Percentiles rank a stretch among this genome's conserved stretches.
phyloP scores from a whole-genome alignment of 23 tunicate genomes.

The Trididemnum miniatum region DNA sequence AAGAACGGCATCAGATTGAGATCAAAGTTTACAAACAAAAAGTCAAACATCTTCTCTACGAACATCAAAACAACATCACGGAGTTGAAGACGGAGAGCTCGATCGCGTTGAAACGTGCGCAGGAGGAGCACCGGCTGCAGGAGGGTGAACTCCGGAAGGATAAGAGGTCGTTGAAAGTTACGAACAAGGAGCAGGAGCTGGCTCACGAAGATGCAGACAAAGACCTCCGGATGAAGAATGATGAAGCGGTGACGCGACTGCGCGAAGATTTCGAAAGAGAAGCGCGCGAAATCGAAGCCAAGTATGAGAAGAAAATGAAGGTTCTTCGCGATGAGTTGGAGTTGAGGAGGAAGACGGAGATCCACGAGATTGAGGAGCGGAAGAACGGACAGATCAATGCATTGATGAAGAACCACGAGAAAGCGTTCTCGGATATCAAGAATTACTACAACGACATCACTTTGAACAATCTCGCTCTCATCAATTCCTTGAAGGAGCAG shows the following conservation, averaged over 20 bases:
- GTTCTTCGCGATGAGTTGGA: conserved; percentile 94
- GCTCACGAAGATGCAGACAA: conserved; percentile 96
- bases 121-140: conserved; percentile 84
- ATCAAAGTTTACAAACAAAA: conserved; percentile 99
- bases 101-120: conserved; percentile 80
- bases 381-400: conserved; percentile 97
- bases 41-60: conserved; percentile 96
- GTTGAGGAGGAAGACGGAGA: conserved; percentile 90
- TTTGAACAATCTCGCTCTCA: conserved; percentile 92
- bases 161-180: conserved; percentile 79
- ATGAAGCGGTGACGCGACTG: conserved; percentile 62
- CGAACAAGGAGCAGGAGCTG: conserved; percentile 81
- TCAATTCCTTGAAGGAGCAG: conserved; percentile 98
- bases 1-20: conserved; percentile 98
- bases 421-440: conserved; percentile 95
- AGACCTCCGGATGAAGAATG: conserved; percentile 80
- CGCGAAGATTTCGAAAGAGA: conserved; percentile 85
- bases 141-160: conserved; percentile 90
- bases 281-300: conserved; percentile 96
- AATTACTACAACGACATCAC: conserved; percentile 99
- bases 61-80: conserved; percentile 95
- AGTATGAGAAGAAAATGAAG: conserved; percentile 94
- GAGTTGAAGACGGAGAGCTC: conserved; percentile 91
- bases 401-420: conserved; percentile 96
- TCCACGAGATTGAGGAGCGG: conserved; percentile 98